Conservation (phyloP, 2,113 vertebrate species). For the Brachypteracias leptosomus region DNA sequence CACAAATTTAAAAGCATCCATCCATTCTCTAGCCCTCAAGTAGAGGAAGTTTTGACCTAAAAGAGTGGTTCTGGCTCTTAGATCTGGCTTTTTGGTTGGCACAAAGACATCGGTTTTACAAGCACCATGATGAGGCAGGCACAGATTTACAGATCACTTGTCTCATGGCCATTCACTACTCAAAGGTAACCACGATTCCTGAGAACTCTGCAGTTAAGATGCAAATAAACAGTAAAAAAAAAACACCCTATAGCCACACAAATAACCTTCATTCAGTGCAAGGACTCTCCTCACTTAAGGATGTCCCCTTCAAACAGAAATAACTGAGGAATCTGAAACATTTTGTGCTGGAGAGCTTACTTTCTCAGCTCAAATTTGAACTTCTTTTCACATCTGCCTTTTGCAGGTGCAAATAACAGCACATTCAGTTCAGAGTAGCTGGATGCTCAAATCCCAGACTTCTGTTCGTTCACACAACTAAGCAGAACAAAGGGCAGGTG, state of each 20-base stretch:
- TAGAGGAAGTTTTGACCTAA: neutral
- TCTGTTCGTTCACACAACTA: rapidly evolving
- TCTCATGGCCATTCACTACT: rapidly evolving
- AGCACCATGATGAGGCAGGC: rapidly evolving
- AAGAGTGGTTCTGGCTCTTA: neutral
- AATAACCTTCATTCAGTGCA: no score
- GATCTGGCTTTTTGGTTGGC: neutral
- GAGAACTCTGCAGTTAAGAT: neutral
- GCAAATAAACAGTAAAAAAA: neutral
- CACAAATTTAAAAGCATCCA: neutral
- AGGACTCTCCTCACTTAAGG: neutral
- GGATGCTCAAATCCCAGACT: neutral
- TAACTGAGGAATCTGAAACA: neutral
- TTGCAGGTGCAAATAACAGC: neutral
- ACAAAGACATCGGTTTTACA: neutral
- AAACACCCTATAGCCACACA: neutral
- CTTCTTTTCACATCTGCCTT: neutral
- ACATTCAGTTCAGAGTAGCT: neutral
- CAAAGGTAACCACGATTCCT: neutral
- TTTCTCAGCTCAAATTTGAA: neutral
- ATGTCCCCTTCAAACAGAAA: neutral
- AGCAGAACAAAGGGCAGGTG: neutral
- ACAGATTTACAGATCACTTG: neutral
- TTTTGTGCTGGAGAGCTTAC: neutral
- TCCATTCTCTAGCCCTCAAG: neutral